Conservation (phyloP, 1,140 invertebrate species). For the Chelonus insularis region DNA sequence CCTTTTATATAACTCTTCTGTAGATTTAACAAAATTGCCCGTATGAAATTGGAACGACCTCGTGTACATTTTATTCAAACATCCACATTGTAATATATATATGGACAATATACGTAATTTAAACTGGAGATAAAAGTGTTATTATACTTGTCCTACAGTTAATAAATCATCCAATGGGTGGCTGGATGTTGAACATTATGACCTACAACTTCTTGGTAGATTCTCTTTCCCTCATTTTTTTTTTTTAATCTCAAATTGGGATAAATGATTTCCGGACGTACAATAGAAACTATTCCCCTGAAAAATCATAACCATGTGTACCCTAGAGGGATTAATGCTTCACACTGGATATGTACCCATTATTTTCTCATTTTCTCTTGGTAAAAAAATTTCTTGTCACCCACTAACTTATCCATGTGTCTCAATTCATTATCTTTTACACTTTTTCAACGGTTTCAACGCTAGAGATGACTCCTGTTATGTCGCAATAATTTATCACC, state of each 20-base stretch:
- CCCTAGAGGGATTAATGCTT: neutral
- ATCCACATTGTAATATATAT: no score
- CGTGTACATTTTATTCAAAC: neutral
- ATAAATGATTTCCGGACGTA: neutral
- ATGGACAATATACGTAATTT: neutral
- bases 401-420: neutral
- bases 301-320: neutral
- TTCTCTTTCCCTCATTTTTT: neutral
- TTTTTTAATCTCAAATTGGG: slow-evolving; percentile 1
- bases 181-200: no score
- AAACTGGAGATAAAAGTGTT: slow-evolving; percentile 2
- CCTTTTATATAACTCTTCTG: slow-evolving; percentile 1
- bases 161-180: slow-evolving; percentile 1
- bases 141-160: neutral
- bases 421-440: neutral
- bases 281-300: neutral
- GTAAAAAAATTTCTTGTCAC: neutral
- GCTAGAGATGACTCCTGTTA: no score
- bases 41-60: slow-evolving; percentile 16
- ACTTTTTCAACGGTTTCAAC: no score
- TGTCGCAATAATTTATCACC: no score
- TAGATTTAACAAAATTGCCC: slow-evolving; percentile 8
- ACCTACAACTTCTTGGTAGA: no score
- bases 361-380: slow-evolving; percentile 3
- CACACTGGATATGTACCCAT: neutral